These are phyloP conservation scores for Papilio machaon DNA, from an alignment of 1,140 invertebrate species.

Conservation along the genomic window DNA sequence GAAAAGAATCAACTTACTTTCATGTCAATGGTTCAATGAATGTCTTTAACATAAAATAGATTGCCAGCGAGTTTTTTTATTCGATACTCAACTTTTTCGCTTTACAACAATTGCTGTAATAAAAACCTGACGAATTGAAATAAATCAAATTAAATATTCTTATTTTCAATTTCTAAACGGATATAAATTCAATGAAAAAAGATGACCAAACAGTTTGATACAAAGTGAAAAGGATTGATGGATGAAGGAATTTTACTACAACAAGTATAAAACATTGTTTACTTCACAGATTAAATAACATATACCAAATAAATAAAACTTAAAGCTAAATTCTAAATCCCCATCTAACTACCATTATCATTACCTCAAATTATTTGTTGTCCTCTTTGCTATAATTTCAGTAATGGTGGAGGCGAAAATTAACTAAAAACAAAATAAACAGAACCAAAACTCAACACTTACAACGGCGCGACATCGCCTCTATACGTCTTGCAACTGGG, in stretches of 20 bases:
- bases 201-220: background rate
- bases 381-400: background rate
- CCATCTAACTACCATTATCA: background rate
- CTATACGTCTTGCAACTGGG: background rate
- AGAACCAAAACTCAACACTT: constrained; percentile 8
- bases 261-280: background rate
- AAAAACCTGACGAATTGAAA: background rate
- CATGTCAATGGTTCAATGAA: constrained; percentile 25
- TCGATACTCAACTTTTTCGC: background rate
- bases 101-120: constrained; percentile 18
- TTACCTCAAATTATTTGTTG: background rate
- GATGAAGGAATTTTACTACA: background rate
- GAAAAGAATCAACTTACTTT: constrained; percentile 13
- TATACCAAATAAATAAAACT: background rate
- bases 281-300: background rate
- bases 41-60: constrained; percentile 24
- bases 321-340: background rate
- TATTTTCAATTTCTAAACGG: background rate
- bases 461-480: background rate
- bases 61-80: constrained; percentile 22
- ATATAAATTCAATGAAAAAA: background rate
- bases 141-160: background rate
- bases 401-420: background rate
- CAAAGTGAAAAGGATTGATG: background rate
- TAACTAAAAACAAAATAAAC: background rate